Conservation (phyloP, 2,797 vertebrate genomes). For the Poeciliopsis infans region DNA sequence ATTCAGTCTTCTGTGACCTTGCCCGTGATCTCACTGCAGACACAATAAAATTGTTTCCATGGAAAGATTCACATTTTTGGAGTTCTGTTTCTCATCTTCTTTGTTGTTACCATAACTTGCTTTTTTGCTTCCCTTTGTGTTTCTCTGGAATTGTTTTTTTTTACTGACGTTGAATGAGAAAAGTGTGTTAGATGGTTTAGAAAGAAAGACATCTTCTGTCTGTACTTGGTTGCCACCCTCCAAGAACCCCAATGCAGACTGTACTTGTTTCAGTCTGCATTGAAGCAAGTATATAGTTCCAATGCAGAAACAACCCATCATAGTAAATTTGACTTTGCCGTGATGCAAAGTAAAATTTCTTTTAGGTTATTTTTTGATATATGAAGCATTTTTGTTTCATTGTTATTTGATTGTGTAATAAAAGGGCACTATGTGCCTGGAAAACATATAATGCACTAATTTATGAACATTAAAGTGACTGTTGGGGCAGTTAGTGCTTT, state of each 20-base stretch:
- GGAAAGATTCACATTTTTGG: slow-evolving; percentile 51
- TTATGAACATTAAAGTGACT: neutral
- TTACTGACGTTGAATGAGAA: neutral
- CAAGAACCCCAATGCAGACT: neutral
- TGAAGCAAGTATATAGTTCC: no score
- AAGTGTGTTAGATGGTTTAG: neutral
- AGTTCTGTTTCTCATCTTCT: slow-evolving; percentile 38
- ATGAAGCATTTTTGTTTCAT: no score
- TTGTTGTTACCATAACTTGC: slow-evolving; percentile 15
- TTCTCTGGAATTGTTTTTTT: neutral
- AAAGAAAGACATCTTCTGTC: neutral
- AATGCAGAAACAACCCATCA: no score
- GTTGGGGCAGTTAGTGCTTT: neutral
- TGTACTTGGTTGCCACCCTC: neutral
- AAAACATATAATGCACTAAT: no score
- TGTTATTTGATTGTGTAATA: no score
- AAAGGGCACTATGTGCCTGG: no score
- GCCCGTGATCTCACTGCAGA: slow-evolving; percentile 21
- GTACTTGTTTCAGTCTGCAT: neutral
- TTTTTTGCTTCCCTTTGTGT: neutral
- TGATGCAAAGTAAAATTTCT: no score
- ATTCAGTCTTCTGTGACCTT: slow-evolving; percentile 28
- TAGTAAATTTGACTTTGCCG: no score
- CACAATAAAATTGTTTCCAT: slow-evolving; percentile 50
- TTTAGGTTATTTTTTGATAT: no score